Evolutionary conservation across 1,140 invertebrate genomes (phyloP).

Genomic region (Subanguina moxae): DNA sequence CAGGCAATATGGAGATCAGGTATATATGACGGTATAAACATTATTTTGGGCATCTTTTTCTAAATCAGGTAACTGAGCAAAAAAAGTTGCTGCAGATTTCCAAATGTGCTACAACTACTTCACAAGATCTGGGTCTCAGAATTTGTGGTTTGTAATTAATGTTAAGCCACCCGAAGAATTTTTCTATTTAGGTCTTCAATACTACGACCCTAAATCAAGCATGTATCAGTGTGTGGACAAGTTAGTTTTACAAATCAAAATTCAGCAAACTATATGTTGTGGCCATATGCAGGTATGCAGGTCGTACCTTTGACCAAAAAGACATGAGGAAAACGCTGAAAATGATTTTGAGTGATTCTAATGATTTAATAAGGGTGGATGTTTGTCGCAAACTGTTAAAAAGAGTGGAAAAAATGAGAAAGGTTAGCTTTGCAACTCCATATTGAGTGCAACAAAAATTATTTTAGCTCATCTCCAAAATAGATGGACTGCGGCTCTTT

Average conservation of each 20-base stretch:
- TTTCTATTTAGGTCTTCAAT: slow-evolving; percentile 1
- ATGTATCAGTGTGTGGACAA: slow-evolving; percentile 7
- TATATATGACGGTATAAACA: too few species aligned
- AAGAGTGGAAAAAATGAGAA: neutral
- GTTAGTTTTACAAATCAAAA: too few species aligned
- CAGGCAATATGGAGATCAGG: slow-evolving; percentile 2
- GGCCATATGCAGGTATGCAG: too few species aligned
- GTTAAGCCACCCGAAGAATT: neutral
- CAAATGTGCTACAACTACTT: neutral
- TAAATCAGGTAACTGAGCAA: neutral
- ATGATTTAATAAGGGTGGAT: neutral
- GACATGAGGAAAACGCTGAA: neutral
- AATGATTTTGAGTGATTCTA: neutral
- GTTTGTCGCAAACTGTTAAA: neutral
- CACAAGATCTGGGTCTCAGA: neutral
- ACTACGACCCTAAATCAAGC: neutral
- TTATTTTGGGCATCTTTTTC: too few species aligned
- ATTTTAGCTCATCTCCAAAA: neutral
- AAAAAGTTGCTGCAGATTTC: neutral
- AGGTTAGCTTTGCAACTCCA: neutral
- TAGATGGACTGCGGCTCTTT: neutral
- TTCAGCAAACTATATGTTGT: too few species aligned
- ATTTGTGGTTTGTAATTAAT: neutral
- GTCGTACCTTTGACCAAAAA: neutral
- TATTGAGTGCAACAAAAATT: neutral